These are phyloP conservation scores for Rhinolophus ferrumequinum DNA, from an alignment of 2,113 vertebrate species.

Conservation along the genomic window DNA sequence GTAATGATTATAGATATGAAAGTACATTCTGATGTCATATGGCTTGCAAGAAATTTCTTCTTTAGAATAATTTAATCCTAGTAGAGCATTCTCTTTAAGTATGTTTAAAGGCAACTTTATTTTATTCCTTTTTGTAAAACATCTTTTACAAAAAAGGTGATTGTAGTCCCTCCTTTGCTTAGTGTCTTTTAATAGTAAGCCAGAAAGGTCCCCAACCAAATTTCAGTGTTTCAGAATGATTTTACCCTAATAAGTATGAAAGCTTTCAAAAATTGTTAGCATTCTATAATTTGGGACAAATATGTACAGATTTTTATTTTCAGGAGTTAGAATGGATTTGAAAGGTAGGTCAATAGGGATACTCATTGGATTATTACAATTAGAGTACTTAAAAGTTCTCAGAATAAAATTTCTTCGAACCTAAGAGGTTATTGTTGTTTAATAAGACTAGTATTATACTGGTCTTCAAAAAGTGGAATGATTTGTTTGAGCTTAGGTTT, in stretches of 20 bases:
- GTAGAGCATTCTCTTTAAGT: conserved; percentile 11
- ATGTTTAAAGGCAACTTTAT: conserved; percentile 43
- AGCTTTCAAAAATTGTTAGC: conserved; percentile 42
- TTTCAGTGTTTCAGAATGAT: conserved; percentile 18
- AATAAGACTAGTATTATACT: neutral
- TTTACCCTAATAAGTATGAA: conserved; percentile 15
- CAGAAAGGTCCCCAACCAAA: neutral
- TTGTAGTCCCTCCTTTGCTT: neutral
- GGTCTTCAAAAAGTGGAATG: conserved; percentile 32
- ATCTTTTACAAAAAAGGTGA: neutral
- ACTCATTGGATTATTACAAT: conserved; percentile 14
- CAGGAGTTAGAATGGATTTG: neutral
- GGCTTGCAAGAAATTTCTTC: conserved; percentile 25
- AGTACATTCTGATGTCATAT: neutral
- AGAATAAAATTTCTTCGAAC: neutral
- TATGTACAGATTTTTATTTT: conserved; percentile 41
- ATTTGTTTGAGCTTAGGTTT: conserved; percentile 8
- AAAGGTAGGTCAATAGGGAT: neutral
- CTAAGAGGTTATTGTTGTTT: conserved; percentile 34
- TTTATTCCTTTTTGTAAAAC: conserved; percentile 1
- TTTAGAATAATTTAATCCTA: conserved; percentile 52
- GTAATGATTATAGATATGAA: conserved; percentile 11
- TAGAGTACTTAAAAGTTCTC: conserved; percentile 35
- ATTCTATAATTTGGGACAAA: neutral
- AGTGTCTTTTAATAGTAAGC: neutral